Percentiles rank a stretch among this genome's conserved stretches.
Conservation (phyloP, 2,797 vertebrate species). For the Sebastes glaucus region DNA sequence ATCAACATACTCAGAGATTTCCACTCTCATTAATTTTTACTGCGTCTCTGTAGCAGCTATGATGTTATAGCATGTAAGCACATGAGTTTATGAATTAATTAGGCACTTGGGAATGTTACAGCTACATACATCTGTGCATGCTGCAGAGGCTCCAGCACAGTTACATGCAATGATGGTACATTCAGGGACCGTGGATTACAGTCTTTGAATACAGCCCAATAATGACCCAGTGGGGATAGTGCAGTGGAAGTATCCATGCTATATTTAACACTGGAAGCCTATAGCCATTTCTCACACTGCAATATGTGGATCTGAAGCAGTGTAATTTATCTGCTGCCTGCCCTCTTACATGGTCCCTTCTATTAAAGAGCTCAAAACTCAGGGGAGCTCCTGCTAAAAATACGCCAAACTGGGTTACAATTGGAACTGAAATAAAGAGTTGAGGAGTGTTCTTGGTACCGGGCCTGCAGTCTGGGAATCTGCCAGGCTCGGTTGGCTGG, state of each 20-base stretch:
- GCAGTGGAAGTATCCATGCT: slow-evolving; percentile 43
- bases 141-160: slow-evolving; percentile 18
- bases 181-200: slow-evolving; percentile 50
- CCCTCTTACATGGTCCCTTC: slow-evolving; percentile 53
- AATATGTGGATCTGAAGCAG: slow-evolving; percentile 49
- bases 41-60: slow-evolving; percentile 3
- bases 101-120: slow-evolving; percentile 13
- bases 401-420: slow-evolving; percentile 75
- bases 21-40: slow-evolving; percentile 30
- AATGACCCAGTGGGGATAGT: slow-evolving; percentile 56
- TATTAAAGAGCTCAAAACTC: slow-evolving; percentile 70
- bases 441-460: slow-evolving; percentile 15
- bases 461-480: slow-evolving; percentile 21
- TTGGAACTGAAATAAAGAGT: slow-evolving; percentile 48
- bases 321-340: slow-evolving; percentile 67
- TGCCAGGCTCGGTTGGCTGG: slow-evolving; percentile 29
- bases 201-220: slow-evolving; percentile 47
- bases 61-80: slow-evolving; percentile 19
- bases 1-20: neutral
- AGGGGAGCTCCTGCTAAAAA: slow-evolving; percentile 72
- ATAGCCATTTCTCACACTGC: slow-evolving; percentile 51
- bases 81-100: slow-evolving; percentile 63
- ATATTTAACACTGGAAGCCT: slow-evolving; percentile 59
- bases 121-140: slow-evolving; percentile 41
- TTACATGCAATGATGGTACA: slow-evolving; percentile 42